Evolutionary conservation across 2,113 vertebrate species (phyloP), one percentile per base, ranked within the genome.

Genomic region (Eptatretus burgeri): DNA sequence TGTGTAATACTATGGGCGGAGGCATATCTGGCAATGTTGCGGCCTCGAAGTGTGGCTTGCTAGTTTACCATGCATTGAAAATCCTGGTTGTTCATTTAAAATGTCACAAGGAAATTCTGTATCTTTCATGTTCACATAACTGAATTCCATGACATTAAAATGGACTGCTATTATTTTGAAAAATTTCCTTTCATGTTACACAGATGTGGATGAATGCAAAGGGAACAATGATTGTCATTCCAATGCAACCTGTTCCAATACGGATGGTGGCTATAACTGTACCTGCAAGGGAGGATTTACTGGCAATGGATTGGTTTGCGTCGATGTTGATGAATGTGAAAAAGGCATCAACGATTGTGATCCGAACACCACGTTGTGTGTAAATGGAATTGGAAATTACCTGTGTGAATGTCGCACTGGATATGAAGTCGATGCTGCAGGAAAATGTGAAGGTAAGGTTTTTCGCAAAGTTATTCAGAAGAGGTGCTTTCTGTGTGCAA

Each of bases 161-260:
- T 41, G 27, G 3, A 5, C 27, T 41, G 27, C 27, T 41, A 60
- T 60, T n/a, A 60, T 20, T 60, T 11, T 60, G 56, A 60, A 17
- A 60, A 17, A 11, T 60, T 17, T 20, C n/a, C n/a, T 20, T 17
- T 60, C 20, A 10, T 60, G n/a, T 60, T 60, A 10, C 20, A 17
- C 56, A 60, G 56, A 60, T 60, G 20, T 60, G 20, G 20, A 60
- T 60, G 56, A 60, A 20, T 60, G 56, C 20, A 12, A n/a, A 9
- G 20, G 56, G 11, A 20, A 20, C 56, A n/a, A 60, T 60, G 2
- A 60, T 60, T 60, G 56, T 60, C 56, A 60, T 20, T 60, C 12
- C n/a, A 13, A 60, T 60, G 56, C 56, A n/a, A 60, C 56, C n/a
- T 60, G 56, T 20, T 60, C 56, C 56, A 60, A 60, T 20, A 60